Conservation (phyloP, 2,113 vertebrate species). For the Myotis yumanensis region DNA sequence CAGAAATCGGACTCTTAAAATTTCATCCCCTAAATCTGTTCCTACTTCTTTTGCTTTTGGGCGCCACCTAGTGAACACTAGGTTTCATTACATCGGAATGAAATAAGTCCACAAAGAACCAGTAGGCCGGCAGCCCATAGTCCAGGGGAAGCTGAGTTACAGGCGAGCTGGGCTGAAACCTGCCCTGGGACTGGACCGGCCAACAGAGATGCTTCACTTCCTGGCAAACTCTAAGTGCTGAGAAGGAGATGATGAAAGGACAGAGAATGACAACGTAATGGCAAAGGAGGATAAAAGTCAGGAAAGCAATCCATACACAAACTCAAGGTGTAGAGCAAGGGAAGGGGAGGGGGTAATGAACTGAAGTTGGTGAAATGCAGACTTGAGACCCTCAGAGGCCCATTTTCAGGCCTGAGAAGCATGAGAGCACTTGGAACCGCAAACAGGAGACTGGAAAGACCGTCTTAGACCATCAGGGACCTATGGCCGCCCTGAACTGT, state of each 20-base stretch:
- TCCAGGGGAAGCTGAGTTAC: not conserved
- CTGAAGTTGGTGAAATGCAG: no score
- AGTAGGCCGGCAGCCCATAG: no score
- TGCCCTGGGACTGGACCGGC: accelerated
- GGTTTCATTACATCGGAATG: not conserved
- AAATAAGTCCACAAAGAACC: not conserved
- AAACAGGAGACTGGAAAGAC: not conserved
- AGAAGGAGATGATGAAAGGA: not conserved
- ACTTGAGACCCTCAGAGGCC: not conserved
- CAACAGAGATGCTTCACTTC: not conserved
- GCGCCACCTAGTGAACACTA: constrained; percentile 79
- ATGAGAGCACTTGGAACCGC: not conserved
- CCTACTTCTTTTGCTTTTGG: constrained; percentile 48
- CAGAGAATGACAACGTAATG: not conserved
- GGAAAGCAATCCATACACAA: not conserved
- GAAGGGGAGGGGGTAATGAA: not conserved
- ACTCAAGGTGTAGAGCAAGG: not conserved
- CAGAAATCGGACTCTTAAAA: not conserved
- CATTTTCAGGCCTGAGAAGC: not conserved
- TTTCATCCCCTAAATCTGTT: accelerated
- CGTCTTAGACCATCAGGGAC: not conserved
- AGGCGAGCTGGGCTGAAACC: not conserved
- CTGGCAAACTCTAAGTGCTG: not conserved
- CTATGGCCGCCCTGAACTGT: not conserved
- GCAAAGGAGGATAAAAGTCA: not conserved